Evolutionary conservation across 2,797 vertebrate species (phyloP).

Genomic region (Parauchenoglanis ngamensis): DNA sequence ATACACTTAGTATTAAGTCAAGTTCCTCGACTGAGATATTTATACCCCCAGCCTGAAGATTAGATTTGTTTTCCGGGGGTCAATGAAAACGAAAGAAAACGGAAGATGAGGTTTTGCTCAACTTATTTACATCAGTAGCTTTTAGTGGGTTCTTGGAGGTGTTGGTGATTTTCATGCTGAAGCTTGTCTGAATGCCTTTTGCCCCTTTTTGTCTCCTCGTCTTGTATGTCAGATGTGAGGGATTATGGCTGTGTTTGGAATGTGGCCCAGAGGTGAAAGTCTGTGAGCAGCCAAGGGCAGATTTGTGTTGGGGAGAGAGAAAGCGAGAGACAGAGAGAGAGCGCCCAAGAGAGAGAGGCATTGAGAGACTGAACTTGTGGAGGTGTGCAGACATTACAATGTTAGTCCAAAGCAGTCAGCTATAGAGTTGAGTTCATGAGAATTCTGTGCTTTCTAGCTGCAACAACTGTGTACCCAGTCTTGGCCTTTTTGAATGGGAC

Average conservation of each 20-base stretch:
- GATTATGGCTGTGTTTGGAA: conserved; percentile 77
- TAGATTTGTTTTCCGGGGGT: neutral
- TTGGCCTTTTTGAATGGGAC: conserved; percentile 65
- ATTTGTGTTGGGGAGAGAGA: conserved; percentile 55
- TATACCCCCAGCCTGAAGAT: conserved; percentile 16
- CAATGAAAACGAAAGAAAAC: neutral
- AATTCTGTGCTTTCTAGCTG: conserved; percentile 59
- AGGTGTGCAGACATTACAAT: conserved; percentile 59
- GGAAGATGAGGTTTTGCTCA: neutral
- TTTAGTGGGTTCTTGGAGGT: conserved; percentile 64
- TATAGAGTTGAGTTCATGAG: conserved; percentile 62
- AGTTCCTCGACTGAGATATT: conserved; percentile 41
- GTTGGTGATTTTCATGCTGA: conserved; percentile 68
- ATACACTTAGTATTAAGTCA: neutral
- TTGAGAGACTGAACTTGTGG: conserved; percentile 32
- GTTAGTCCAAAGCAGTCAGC: conserved; percentile 72
- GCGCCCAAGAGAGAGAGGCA: conserved; percentile 31
- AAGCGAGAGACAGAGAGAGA: conserved; percentile 13
- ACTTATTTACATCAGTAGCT: neutral
- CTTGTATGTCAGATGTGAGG: conserved; percentile 74
- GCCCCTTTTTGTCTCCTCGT: conserved; percentile 8
- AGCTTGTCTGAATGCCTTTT: conserved; percentile 70
- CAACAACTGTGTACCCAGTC: conserved; percentile 61
- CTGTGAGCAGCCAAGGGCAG: conserved; percentile 61
- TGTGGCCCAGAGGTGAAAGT: conserved; percentile 70